Evolutionary conservation across 2,888 invertebrate species (phyloP).

Genomic region (Nomada ferruginata): DNA sequence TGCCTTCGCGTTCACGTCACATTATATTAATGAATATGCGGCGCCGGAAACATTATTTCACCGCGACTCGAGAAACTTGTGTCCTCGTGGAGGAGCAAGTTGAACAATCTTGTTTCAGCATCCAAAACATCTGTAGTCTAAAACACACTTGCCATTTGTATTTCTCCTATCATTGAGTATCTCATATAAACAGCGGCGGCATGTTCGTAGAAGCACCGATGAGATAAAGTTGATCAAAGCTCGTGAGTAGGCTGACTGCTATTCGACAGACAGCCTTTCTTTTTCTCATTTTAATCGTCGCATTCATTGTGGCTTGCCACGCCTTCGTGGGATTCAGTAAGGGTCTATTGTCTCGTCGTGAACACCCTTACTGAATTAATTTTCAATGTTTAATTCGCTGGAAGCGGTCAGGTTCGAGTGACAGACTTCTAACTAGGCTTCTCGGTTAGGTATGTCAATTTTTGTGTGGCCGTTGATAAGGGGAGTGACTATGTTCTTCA

Average conservation of each 20-base stretch:
- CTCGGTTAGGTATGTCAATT: too few species aligned
- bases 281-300: constrained; percentile 55
- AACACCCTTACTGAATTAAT: constrained; percentile 55
- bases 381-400: constrained; percentile 42
- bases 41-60: constrained; percentile 38
- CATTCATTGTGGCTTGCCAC: constrained; percentile 67
- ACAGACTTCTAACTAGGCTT: too few species aligned
- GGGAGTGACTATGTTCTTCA: too few species aligned
- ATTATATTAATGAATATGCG: constrained; percentile 32
- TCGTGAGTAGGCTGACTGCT: constrained; percentile 53
- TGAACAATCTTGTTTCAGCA: constrained; percentile 1
- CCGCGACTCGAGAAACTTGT: neutral
- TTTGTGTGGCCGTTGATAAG: too few species aligned
- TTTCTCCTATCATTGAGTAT: neutral
- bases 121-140: constrained; percentile 16
- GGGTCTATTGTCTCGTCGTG: constrained; percentile 49
- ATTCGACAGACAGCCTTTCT: constrained; percentile 44
- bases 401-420: constrained; percentile 6
- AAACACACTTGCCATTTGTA: neutral
- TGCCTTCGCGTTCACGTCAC: constrained; percentile 31
- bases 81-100: neutral
- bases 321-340: constrained; percentile 55
- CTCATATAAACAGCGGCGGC: constrained; percentile 8
- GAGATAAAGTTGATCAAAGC: constrained; percentile 51
- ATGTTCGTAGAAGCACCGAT: constrained; percentile 42